Evolutionary conservation across 2,888 invertebrate species (phyloP), one percentile per base, ranked within the genome.

Genomic region (Dastarcus helophoroides): DNA sequence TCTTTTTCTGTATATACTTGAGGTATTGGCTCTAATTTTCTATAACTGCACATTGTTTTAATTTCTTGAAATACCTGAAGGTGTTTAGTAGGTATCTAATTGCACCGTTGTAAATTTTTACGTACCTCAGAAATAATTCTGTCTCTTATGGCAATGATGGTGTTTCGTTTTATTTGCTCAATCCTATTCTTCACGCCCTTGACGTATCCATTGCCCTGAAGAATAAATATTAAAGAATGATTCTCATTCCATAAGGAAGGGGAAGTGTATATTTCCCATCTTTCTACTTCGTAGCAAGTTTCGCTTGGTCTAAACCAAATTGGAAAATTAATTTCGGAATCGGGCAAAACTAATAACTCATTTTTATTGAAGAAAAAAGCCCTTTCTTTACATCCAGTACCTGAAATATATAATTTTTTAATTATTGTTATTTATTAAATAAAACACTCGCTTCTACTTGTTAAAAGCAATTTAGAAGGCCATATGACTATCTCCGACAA

Each of bases 321-420:
- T 8, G 45, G 53, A 23, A 73, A 42, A 15, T 60, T 41, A 22
- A 58, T 58, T 3, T 45, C 55, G 41, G 69, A 64, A 1, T 69
- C 68, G 1, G 73, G 73, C 1, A 62, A 51, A 22, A 75, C 36
- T 1, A 68, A 48, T 10, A 65, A 60, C 47, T 68, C 68, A 38
- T 67, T 70, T 52, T 70, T 73, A 33, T 70, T 64, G 36, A 74
- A 74, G 46, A 62, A 71, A 45, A 73, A 75, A 3, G 12, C 11
- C n/a, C 26, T 23, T 3, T 10, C 15, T 6, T 30, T 26, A 7
- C 10, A 10, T 4, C 3, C 13, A n/a, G n/a, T n/a, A n/a, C n/a
- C n/a, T n/a, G n/a, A n/a, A n/a, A n/a, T n/a, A n/a, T n/a, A n/a
- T n/a, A n/a, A n/a, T n/a, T n/a, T n/a, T n/a, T n/a, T n/a, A n/a